These are phyloP conservation scores for Eumacrocentrus americanus DNA, from an alignment of 2,888 invertebrate species.

Conservation along the genomic window DNA sequence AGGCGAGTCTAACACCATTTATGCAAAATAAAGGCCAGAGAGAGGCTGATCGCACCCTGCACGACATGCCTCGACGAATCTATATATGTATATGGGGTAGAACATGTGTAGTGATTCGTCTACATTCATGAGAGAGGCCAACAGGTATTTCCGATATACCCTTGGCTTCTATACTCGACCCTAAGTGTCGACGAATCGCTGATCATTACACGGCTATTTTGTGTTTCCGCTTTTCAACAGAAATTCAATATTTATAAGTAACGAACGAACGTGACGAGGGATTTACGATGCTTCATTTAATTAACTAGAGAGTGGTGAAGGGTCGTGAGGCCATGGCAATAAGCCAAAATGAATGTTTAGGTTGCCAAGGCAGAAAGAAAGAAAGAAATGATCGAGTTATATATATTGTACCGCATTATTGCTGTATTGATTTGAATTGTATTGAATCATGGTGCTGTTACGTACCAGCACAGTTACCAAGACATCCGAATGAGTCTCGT, in stretches of 20 bases:
- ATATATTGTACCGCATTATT: neutral
- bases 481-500: neutral
- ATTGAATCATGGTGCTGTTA: constrained; percentile 3
- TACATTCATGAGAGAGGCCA: constrained; percentile 45
- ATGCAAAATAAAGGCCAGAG: neutral
- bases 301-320: neutral
- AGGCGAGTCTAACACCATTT: neutral
- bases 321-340: neutral
- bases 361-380: neutral
- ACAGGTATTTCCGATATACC: constrained; percentile 52
- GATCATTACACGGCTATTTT: neutral
- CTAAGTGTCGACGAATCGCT: neutral
- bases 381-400: neutral
- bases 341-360: neutral
- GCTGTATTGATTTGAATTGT: neutral
- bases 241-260: neutral
- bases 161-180: constrained; percentile 21
- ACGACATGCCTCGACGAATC: constrained; percentile 13
- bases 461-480: neutral
- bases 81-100: constrained; percentile 4
- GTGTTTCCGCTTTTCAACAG: neutral
- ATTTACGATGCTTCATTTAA: no score
- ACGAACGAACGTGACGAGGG: no score
- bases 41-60: constrained; percentile 18
- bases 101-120: constrained; percentile 25